These are phyloP conservation scores for Apocrypta bakeri DNA, from an alignment of 1,140 invertebrate species.

Conservation along the genomic window DNA sequence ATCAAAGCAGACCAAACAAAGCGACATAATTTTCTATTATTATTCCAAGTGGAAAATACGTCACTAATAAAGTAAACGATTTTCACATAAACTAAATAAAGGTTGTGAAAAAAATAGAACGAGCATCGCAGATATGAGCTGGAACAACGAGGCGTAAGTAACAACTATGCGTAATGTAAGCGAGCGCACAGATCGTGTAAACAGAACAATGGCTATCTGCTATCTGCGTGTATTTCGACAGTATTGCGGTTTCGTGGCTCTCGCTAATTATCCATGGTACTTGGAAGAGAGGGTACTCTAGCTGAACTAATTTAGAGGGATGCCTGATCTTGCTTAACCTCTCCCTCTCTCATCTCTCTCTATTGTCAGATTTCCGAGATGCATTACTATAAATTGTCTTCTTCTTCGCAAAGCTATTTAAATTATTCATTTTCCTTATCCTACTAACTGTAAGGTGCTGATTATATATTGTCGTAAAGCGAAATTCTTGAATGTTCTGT, in stretches of 20 bases:
- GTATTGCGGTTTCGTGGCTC: background rate
- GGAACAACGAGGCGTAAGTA: background rate
- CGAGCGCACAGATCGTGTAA: background rate
- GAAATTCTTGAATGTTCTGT: too few relatives aligned
- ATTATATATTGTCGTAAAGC: too few relatives aligned
- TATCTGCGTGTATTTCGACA: background rate
- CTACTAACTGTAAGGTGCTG: too few relatives aligned
- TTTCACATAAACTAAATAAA: background rate
- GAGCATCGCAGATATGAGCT: background rate
- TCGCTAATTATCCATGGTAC: slow-evolving; percentile 14
- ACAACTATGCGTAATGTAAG: background rate
- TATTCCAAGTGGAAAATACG: background rate
- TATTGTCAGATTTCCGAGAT: background rate
- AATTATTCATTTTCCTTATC: too few relatives aligned
- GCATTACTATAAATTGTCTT: too few relatives aligned
- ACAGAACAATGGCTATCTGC: background rate
- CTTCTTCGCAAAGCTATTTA: too few relatives aligned
- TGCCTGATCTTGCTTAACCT: background rate
- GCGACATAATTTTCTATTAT: background rate
- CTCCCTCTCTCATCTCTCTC: background rate
- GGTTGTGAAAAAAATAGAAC: background rate
- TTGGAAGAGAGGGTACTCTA: background rate
- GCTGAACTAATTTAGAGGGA: background rate
- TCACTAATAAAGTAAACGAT: background rate
- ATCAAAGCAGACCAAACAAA: background rate